These are phyloP conservation scores for Sphaerophoria taeniata DNA, from an alignment of 2,888 invertebrate species.

Conservation along the genomic window DNA sequence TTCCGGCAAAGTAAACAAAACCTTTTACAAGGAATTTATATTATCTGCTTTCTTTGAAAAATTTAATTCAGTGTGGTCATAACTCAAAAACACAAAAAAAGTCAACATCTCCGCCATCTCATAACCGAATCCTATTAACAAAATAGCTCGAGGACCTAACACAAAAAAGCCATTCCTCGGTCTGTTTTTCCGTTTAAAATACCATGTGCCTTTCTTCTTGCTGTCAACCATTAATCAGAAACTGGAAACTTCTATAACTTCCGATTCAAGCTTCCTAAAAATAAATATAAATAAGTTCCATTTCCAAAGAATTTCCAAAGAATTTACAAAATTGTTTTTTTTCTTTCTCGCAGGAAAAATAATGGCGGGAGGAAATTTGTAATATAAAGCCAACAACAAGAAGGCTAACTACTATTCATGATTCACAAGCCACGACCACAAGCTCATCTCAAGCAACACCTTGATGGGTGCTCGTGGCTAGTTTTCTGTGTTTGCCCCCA, in stretches of 20 bases:
- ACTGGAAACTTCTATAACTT: neutral
- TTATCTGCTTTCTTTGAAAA: neutral
- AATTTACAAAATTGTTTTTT: neutral
- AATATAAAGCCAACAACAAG: neutral
- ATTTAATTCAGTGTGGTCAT: neutral
- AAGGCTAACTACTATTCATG: slow-evolving; percentile 1
- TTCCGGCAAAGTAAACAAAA: neutral
- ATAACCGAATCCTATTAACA: neutral
- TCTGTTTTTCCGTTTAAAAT: neutral
- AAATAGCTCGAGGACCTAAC: neutral
- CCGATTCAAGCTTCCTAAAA: neutral
- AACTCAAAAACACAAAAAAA: neutral
- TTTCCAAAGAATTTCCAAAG: neutral
- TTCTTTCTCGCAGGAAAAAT: neutral
- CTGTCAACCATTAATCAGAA: slow-evolving; percentile 27
- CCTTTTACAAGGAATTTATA: neutral
- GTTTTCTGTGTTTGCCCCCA: neutral
- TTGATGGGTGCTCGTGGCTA: neutral
- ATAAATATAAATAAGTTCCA: slow-evolving; percentile 17
- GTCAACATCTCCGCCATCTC: neutral
- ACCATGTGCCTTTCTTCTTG: slow-evolving; percentile 1
- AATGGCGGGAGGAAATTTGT: neutral
- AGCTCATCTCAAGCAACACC: slow-evolving; percentile 13
- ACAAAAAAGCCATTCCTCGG: neutral
- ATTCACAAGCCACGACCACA: neutral